phyloP scores from a whole-genome alignment of 2,797 vertebrate species.

The Chelon auratus region DNA sequence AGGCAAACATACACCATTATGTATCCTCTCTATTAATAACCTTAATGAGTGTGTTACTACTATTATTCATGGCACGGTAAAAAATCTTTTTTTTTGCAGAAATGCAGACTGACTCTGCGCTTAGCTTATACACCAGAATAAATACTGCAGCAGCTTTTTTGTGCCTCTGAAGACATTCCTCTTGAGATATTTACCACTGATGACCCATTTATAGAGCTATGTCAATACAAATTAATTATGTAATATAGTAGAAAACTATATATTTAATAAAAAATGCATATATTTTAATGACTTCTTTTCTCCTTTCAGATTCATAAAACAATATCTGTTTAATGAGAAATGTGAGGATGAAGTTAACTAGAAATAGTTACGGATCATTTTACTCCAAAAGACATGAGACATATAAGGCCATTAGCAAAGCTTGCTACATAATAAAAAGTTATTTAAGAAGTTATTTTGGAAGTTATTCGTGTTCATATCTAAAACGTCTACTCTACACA shows the following conservation, averaged over 20 bases:
- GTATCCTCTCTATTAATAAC: neutral
- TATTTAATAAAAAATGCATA: too few species aligned
- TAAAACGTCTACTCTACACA: slow-evolving; percentile 1
- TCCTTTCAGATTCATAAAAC: neutral
- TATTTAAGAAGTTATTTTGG: slow-evolving; percentile 3
- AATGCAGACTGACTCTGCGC: neutral
- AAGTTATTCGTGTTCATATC: slow-evolving; percentile 33
- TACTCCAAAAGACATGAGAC: slow-evolving; percentile 1
- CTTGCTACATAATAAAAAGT: slow-evolving; percentile 6
- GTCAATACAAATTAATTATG: neutral
- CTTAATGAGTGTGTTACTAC: neutral
- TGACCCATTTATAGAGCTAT: neutral
- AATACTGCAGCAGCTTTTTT: neutral
- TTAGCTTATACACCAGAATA: slow-evolving; percentile 4
- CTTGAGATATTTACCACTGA: neutral
- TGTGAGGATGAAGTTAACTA: neutral
- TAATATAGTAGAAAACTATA: too few species aligned
- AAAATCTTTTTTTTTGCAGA: slow-evolving; percentile 9
- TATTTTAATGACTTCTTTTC: neutral
- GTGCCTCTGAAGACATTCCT: neutral
- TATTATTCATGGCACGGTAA: neutral
- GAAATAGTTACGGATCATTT: neutral
- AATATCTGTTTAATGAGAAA: neutral
- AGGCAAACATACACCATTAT: neutral
- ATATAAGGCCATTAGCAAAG: neutral